Evolutionary conservation across 2,113 vertebrate species (phyloP).

Genomic region (Toxotes chatareus): DNA sequence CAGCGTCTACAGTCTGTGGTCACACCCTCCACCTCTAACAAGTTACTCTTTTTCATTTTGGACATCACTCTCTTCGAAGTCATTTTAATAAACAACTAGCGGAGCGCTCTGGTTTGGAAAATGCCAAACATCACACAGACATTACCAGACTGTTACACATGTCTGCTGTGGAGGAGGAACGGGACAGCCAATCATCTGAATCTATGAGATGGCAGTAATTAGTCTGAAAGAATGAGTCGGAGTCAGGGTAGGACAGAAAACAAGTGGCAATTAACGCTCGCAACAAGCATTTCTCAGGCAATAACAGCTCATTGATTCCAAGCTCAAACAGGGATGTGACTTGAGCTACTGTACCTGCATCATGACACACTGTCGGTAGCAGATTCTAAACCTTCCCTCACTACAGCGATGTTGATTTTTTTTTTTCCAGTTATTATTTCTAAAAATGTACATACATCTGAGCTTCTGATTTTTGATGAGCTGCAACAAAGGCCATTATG

Average conservation of each 20-base stretch:
- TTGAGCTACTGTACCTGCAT: background rate
- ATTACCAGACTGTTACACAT: constrained; percentile 69
- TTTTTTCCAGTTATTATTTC: background rate
- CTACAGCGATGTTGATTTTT: background rate
- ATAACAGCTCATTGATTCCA: background rate
- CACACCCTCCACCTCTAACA: constrained; percentile 51
- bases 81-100: constrained; percentile 62
- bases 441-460: background rate
- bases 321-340: background rate
- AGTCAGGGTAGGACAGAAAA: constrained; percentile 37
- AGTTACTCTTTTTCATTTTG: constrained; percentile 60
- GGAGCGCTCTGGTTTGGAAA: constrained; percentile 59
- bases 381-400: background rate
- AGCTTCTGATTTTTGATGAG: background rate
- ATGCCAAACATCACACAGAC: constrained; percentile 63
- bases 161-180: constrained; percentile 62
- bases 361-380: background rate
- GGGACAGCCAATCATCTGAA: constrained; percentile 32
- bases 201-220: constrained; percentile 51
- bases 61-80: constrained; percentile 44
- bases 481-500: background rate
- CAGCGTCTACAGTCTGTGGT: constrained; percentile 17
- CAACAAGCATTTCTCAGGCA: constrained; percentile 19
- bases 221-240: constrained; percentile 39
- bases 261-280: constrained; percentile 46